These are phyloP conservation scores for Herpetotheres cachinnans DNA, from an alignment of 2,113 vertebrate species.

Conservation along the genomic window DNA sequence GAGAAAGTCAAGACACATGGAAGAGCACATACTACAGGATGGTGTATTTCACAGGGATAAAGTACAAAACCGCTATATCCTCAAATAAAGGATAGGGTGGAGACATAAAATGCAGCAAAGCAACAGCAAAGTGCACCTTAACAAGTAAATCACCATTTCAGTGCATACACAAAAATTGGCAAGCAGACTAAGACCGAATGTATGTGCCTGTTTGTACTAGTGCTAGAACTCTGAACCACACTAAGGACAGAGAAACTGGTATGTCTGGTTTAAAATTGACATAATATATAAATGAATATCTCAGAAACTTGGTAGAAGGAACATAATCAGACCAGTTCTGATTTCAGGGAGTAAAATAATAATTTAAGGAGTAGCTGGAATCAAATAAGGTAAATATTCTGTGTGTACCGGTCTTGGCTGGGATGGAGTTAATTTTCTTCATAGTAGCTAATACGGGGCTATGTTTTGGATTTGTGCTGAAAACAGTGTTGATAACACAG, in stretches of 20 bases:
- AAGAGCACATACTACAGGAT: rapidly evolving
- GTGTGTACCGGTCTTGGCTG: neutral
- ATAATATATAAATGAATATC: neutral
- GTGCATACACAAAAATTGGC: neutral
- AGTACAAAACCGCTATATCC: neutral
- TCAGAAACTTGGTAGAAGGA: neutral
- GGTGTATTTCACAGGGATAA: neutral
- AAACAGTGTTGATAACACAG: neutral
- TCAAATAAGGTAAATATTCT: neutral
- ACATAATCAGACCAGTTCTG: neutral
- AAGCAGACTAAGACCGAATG: neutral
- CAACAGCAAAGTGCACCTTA: neutral
- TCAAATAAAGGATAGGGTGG: neutral
- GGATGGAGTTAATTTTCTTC: neutral
- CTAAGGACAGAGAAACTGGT: neutral
- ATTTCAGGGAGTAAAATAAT: neutral
- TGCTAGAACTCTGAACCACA: neutral
- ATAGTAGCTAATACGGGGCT: neutral
- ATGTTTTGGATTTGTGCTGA: neutral
- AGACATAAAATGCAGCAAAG: neutral
- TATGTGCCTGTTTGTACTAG: neutral
- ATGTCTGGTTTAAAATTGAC: neutral
- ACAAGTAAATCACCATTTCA: neutral
- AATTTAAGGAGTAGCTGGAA: neutral
- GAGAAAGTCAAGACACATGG: neutral